Evolutionary conservation across 2,797 vertebrate genomes (phyloP), one percentile per base, ranked within the genome.

Genomic region (Sebastes reedi): DNA sequence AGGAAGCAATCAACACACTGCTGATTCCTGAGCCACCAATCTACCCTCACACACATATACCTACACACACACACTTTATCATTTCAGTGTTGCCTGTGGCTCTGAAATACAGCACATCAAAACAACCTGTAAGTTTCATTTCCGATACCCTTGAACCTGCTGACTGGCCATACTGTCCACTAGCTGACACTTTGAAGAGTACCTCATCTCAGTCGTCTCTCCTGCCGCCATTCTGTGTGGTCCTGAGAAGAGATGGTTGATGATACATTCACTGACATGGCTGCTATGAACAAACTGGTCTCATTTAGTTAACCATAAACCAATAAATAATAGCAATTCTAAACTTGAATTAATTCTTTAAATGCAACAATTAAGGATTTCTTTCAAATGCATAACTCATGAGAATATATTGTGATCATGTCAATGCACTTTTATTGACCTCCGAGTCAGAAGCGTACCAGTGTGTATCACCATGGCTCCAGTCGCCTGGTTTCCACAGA

Each of bases 51-150:
- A 74, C 73, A 78, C 39, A 46, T 72, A 14, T 7, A 36, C 74
- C 58, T 13, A 2, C 67, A 67, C 77, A 79, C 86, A 77, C 90
- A 82, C 81, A 86, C 81, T 79, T 78, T 75, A 88, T 91, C 89
- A 93, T 91, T 85, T 91, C 92, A 89, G 85, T 87, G 88, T 93
- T 86, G 93, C 95, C 93, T 71, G 87, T 93, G 94, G 93, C 92
- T 92, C 88, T 91, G 77, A 92, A 93, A 94, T 92, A 90, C 86
- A 92, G 93, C 92, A 95, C 93, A 95, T 95, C 91, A 95, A 95
- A 96, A 94, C 91, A 94, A 88, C 89, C 91, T 93, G 91, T 78
- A 91, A 91, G 91, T 90, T 88, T 93, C 88, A 94, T 92, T 94
- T 93, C 77, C 32, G 79, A 89, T 87, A 77, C 50, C 90, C 91